Conservation (phyloP, 92 coral and sea anemone genomes). For the Muricea muricata region DNA sequence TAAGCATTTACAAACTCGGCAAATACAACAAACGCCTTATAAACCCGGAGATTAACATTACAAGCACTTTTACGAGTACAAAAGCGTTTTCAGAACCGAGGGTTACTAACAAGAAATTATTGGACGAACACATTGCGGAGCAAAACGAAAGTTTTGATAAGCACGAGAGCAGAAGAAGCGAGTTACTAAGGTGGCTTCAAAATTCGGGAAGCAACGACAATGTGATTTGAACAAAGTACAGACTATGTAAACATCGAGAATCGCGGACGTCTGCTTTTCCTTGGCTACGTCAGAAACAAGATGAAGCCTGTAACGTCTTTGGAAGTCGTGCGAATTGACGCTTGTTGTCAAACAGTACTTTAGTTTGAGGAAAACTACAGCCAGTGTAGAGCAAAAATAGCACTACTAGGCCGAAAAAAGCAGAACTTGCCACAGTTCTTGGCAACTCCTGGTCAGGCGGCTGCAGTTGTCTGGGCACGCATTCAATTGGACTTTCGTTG, state of each 20-base stretch:
- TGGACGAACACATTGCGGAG: slow-evolving; percentile 18
- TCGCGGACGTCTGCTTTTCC: background rate
- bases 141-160: slow-evolving; percentile 13
- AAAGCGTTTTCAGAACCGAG: background rate
- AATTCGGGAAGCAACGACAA: background rate
- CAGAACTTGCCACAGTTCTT: no score
- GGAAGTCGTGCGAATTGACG: no score
- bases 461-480: no score
- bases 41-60: background rate
- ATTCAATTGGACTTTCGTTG: no score
- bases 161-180: background rate
- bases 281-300: no score
- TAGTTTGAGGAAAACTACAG: no score
- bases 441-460: no score
- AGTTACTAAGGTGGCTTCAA: slow-evolving; percentile 12
- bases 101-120: background rate
- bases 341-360: no score
- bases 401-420: no score
- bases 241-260: background rate
- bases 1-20: background rate
- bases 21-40: background rate
- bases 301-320: no score
- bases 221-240: background rate
- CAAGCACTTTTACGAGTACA: background rate
- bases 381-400: no score